A percentile compares a stretch with the other conserved stretches of the same genome.
phyloP scores from a whole-genome alignment of 2,113 vertebrate species.

The Catharus minimus region DNA sequence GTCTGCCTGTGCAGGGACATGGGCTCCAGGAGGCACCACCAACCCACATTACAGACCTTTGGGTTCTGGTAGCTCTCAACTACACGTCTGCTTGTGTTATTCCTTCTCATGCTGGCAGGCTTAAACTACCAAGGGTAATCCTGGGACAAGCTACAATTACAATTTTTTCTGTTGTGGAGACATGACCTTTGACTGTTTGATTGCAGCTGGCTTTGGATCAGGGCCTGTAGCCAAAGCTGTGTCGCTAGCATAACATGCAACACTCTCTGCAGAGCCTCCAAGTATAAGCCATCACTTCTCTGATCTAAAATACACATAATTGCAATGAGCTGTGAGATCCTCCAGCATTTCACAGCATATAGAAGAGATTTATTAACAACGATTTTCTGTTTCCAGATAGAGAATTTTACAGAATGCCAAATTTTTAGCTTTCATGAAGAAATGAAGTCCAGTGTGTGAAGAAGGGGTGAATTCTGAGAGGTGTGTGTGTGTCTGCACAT shows the following conservation, averaged over 20 bases:
- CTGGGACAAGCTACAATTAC: constrained; percentile 50
- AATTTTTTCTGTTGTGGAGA: constrained; percentile 44
- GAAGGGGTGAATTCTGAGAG: not conserved
- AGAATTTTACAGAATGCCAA: not conserved
- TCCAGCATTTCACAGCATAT: constrained; percentile 32
- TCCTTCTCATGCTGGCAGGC: not conserved
- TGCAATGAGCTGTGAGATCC: constrained; percentile 42
- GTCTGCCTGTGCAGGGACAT: accelerated
- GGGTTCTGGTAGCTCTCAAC: not conserved
- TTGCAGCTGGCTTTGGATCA: constrained; percentile 50
- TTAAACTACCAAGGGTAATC: constrained; percentile 45
- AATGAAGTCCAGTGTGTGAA: not conserved
- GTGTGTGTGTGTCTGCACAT: accelerated
- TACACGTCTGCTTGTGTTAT: not conserved
- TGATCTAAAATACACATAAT: constrained; percentile 42
- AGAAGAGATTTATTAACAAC: constrained; percentile 51
- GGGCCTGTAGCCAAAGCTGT: constrained; percentile 34
- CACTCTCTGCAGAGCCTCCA: constrained; percentile 38
- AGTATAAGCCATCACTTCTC: constrained; percentile 28
- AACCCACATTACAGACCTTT: not conserved
- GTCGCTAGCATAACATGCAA: constrained; percentile 4
- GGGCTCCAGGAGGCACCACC: not conserved
- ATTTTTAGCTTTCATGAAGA: not conserved
- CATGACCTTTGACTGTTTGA: constrained; percentile 57
- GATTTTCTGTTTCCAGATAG: constrained; percentile 9